These are phyloP conservation scores for Hemistola chrysoprasaria DNA, from an alignment of 2,888 invertebrate species.

Conservation along the genomic window DNA sequence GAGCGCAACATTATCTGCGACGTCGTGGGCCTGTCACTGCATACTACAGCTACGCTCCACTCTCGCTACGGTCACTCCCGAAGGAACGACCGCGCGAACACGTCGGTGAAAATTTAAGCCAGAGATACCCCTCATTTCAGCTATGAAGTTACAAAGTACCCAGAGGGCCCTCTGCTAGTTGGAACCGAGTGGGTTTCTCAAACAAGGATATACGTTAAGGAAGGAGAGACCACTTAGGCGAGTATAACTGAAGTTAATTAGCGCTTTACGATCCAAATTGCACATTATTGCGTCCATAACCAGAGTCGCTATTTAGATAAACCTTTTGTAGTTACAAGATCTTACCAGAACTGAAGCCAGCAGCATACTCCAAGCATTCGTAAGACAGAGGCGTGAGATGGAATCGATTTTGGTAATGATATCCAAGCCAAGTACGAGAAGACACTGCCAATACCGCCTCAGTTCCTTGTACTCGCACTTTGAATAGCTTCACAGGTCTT, in stretches of 20 bases:
- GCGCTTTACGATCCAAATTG: no score
- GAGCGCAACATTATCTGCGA: conserved; percentile 83
- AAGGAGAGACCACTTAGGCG: no score
- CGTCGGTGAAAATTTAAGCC: conserved; percentile 45
- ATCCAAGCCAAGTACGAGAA: conserved; percentile 98
- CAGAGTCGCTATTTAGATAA: no score
- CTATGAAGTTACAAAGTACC: no score
- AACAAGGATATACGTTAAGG: no score
- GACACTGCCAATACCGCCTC: conserved; percentile 99
- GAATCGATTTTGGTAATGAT: conserved; percentile 98
- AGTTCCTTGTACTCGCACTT: conserved; percentile 96
- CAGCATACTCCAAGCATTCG: conserved; percentile 98
- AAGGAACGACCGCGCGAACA: conserved; percentile 54
- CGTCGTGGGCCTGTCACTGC: conserved; percentile 82
- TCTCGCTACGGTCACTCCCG: conserved; percentile 49
- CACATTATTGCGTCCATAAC: no score
- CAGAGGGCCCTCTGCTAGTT: no score
- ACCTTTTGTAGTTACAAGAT: conserved; percentile 1
- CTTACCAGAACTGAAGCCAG: conserved; percentile 92
- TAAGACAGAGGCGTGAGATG: conserved; percentile 98
- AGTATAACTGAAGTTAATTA: no score
- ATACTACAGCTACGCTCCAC: conserved; percentile 78
- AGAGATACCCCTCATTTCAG: no score
- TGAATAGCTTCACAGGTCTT: conserved; percentile 96
- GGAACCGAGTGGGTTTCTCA: no score